phyloP scores from a whole-genome alignment of 2,113 vertebrate genomes.

The Zapus hudsonius region DNA sequence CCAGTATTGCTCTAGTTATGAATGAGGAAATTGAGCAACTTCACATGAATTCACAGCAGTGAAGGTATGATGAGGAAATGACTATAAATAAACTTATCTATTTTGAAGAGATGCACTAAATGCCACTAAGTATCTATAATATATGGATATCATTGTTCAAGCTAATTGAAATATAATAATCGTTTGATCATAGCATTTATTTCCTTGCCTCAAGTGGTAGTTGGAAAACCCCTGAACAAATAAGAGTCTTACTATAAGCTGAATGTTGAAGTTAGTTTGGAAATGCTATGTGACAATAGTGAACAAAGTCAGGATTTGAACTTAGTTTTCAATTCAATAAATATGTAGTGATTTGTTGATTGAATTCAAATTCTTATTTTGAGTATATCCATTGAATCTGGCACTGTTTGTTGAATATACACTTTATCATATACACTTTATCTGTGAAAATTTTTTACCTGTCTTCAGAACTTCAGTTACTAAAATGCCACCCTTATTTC shows the following conservation, averaged over 20 bases:
- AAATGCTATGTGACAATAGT: neutral
- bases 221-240: neutral
- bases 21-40: neutral
- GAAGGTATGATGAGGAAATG: neutral
- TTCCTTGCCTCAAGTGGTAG: neutral
- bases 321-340: neutral
- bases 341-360: neutral
- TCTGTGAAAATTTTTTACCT: neutral
- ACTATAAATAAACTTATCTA: neutral
- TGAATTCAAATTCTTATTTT: neutral
- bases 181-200: neutral
- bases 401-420: neutral
- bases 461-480: neutral
- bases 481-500: neutral
- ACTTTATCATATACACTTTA: neutral
- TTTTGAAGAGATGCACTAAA: neutral
- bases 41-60: neutral
- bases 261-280: neutral
- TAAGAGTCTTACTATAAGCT: neutral
- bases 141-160: neutral
- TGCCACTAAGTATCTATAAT: neutral
- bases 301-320: neutral
- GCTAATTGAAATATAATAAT: neutral
- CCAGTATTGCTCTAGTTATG: neutral
- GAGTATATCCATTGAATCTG: neutral